These are phyloP conservation scores for Drosophila santomea DNA, from an alignment of 1,140 invertebrate genomes.

Conservation along the genomic window DNA sequence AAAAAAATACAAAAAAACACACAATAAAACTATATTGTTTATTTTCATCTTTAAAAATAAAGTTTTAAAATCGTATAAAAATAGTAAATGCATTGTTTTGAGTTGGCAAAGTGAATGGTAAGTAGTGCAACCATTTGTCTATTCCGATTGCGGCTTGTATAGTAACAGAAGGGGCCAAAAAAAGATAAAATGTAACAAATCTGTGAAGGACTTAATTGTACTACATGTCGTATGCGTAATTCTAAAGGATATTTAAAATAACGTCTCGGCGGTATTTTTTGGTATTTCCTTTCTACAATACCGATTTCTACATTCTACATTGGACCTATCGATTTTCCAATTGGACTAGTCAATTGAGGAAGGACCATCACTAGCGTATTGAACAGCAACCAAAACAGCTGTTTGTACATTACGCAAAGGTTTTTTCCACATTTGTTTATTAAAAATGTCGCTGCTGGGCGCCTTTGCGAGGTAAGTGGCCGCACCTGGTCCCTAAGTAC, in stretches of 20 bases:
- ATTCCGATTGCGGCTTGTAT: too few species aligned
- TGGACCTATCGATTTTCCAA: too few species aligned
- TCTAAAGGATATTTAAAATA: background rate
- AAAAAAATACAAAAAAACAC: constrained; percentile 67
- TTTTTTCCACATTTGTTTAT: constrained; percentile 42
- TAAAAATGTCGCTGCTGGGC: constrained; percentile 64
- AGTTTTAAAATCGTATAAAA: constrained; percentile 85
- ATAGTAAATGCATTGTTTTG: constrained; percentile 65
- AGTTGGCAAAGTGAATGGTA: background rate
- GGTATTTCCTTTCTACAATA: too few species aligned
- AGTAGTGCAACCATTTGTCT: background rate
- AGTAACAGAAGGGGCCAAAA: too few species aligned
- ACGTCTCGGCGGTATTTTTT: too few species aligned
- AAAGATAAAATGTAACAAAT: too few species aligned
- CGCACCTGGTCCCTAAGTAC: too few species aligned
- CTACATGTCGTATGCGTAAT: constrained; percentile 1
- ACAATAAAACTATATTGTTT: constrained; percentile 85
- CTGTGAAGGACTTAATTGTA: background rate
- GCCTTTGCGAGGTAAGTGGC: constrained; percentile 53
- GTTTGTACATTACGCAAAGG: constrained; percentile 45
- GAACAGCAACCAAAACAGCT: constrained; percentile 17
- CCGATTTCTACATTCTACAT: too few species aligned
- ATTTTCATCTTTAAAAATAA: constrained; percentile 85
- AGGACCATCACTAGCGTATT: background rate
- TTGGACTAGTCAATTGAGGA: background rate